A percentile compares a stretch with the other conserved stretches of the same genome.
These are phyloP conservation scores for Acanthococcus lagerstroemiae DNA, from an alignment of 2,888 invertebrate genomes.

Conservation along the genomic window DNA sequence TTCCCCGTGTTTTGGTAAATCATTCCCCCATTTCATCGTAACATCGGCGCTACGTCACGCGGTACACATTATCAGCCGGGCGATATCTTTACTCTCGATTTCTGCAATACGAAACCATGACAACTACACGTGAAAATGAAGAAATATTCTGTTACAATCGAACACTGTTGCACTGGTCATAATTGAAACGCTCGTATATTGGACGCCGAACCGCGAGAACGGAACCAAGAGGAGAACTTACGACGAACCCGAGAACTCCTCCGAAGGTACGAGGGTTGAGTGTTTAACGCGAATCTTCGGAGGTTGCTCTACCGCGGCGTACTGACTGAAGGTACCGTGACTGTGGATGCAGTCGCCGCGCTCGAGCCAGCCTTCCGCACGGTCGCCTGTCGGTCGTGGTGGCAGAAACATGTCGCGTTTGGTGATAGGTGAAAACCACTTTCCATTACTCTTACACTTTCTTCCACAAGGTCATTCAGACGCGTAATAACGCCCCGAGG, in stretches of 20 bases:
- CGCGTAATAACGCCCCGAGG: constrained; percentile 25
- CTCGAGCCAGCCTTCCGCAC: neutral
- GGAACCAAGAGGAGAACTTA: neutral
- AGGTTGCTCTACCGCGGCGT: constrained; percentile 16
- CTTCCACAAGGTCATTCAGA: constrained; percentile 34
- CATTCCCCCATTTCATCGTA: constrained; percentile 28
- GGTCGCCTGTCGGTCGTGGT: constrained; percentile 6
- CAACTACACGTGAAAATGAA: too few relatives aligned
- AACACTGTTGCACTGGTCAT: neutral
- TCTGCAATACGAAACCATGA: too few relatives aligned
- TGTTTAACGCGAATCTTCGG: constrained; percentile 8
- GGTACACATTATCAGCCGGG: neutral
- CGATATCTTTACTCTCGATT: too few relatives aligned
- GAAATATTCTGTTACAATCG: neutral
- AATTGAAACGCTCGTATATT: too few relatives aligned
- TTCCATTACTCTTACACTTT: constrained; percentile 34
- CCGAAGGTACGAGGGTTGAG: constrained; percentile 1
- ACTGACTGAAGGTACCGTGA: neutral
- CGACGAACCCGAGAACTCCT: constrained; percentile 6
- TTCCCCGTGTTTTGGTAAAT: constrained; percentile 19
- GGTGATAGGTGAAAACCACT: constrained; percentile 34
- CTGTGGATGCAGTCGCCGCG: neutral
- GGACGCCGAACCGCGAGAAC: constrained; percentile 4
- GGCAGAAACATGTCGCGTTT: constrained; percentile 25
- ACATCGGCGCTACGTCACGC: neutral